Evolutionary conservation across 1,140 invertebrate genomes (phyloP), one percentile per base, ranked within the genome.

Genomic region (Trachymyrmex cornetzi): DNA sequence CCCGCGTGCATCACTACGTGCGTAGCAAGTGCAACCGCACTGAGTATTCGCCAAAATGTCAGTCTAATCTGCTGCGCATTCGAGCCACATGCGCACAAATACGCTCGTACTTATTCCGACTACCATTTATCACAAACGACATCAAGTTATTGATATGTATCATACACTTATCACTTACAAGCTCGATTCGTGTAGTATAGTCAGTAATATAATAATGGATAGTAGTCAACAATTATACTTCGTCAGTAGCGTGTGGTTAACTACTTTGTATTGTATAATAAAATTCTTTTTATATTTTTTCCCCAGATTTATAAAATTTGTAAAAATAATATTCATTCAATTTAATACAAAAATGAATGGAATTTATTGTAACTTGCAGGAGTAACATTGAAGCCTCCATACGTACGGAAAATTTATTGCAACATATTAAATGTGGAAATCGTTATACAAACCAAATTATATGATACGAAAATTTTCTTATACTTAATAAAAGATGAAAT

Each of bases 161-260:
- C 80, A 30, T 74, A 19, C 24, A 82, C 53, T 82, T 82, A 82
- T 82, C 80, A 59, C 53, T 82, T 59, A 44, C 53, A 74, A 72
- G 34, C 53, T 74, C 57, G 79, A 57, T 64, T 71, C 44, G 79
- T 59, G 9, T 81, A 34, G 77, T 38, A 64, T 38, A 71, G 48
- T 61, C 24, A 69, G n/a, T n/a, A 57, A 67, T 59, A 44, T 67
- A 67, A 44, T n/a, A 77, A 44, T 44, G n/a, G 22, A 30, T 27
- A 69, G 16, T 24, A 57, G 34, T 81, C 67, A 57, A 48, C 19
- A 34, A 72, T 74, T 82, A 61, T 82, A 61, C 14, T 53, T 48
- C n/a, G 80, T 44, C 48, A 30, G 19, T 53, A 24, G 63, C 14
- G 57, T n/a, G 14, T 16, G n/a, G 19, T 38, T n/a, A 38, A 27